Base-by-base conservation (phyloP, 2,113 vertebrate genomes). In the Hemiscyllium ocellatum region DNA sequence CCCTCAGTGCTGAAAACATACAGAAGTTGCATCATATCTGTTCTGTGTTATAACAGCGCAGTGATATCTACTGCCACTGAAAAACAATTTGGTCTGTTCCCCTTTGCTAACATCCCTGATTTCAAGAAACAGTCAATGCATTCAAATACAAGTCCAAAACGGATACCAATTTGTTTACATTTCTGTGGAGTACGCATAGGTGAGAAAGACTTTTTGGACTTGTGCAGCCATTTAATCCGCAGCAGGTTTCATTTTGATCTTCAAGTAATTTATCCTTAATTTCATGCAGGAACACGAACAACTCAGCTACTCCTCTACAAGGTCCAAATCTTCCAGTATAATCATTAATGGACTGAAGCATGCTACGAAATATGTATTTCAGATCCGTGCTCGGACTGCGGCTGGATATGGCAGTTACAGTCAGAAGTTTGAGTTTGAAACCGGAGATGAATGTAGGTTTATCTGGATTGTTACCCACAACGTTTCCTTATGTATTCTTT, bases 301-400 rank as follows among this genome's bases (percentile, higher is more conserved):
- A 97, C 97, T 98, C 97, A 99, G 98, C 97, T 99, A 99, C 97
- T 99, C 98, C 20, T 99, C 99, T 56, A 99, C 98, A 19, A 98
- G 98, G 96, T 98, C 98, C 97, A 99, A 98, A 96, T 98, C 98
- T 96, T 98, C 99, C 97, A 99, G 98, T 97, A 98, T 99, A 97
- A 99, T 99, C 97, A 97, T 99, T 97, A 98, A 98, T 93, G 98
- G 98, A 96, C 98, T 99, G 96, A 99, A 98, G 97, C 98, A 98
- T 95, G 98, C 98, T 96, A 99, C 99, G 97, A 98, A 98, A 97
- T 99, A 99, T 37, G 96, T 99, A 97, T 99, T 99, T 98, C 98
- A 98, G 96, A 98, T 99, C 96, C 98, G 98, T 96, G 98, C 98
- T 96, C 98, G 98, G 96, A 98, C 98, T 33, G 96, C 98, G 94